phyloP scores from a whole-genome alignment of 1,140 invertebrate species.

The Ceratosolen solmsi region DNA sequence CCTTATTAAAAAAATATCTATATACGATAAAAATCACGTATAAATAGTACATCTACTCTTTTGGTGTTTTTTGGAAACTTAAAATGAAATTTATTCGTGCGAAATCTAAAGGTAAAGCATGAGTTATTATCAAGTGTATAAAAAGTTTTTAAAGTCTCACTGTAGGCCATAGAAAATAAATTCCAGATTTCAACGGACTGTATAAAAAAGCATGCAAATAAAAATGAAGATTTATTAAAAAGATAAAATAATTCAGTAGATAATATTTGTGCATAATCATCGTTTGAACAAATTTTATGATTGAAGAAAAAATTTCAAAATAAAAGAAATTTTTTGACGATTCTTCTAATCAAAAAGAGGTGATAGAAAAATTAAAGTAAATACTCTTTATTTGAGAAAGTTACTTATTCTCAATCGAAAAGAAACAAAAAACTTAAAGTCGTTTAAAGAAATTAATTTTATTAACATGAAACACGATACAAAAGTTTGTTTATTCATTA shows the following conservation, averaged over 20 bases:
- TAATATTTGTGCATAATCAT: constrained; percentile 30
- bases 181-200: constrained; percentile 59
- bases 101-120: constrained; percentile 12
- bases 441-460: constrained; percentile 16
- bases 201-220: constrained; percentile 32
- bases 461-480: constrained; percentile 40
- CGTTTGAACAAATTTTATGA: constrained; percentile 16
- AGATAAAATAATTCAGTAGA: constrained; percentile 6
- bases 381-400: constrained; percentile 67
- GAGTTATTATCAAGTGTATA: constrained; percentile 47
- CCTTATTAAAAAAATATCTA: constrained; percentile 69
- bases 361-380: constrained; percentile 36
- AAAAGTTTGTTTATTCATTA: constrained; percentile 23
- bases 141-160: constrained; percentile 33
- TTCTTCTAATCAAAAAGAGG: constrained; percentile 34
- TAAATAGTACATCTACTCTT: constrained; percentile 70
- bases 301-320: neutral
- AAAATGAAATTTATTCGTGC: constrained; percentile 67
- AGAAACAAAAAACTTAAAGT: constrained; percentile 43
- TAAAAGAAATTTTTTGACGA: neutral
- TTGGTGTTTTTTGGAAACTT: constrained; percentile 72
- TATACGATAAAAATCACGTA: constrained; percentile 67
- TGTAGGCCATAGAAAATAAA: constrained; percentile 34
- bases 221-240: constrained; percentile 23
- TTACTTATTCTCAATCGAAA: constrained; percentile 57